Conservation (phyloP, 1,140 invertebrate species). For the Trichonephila inaurata region DNA sequence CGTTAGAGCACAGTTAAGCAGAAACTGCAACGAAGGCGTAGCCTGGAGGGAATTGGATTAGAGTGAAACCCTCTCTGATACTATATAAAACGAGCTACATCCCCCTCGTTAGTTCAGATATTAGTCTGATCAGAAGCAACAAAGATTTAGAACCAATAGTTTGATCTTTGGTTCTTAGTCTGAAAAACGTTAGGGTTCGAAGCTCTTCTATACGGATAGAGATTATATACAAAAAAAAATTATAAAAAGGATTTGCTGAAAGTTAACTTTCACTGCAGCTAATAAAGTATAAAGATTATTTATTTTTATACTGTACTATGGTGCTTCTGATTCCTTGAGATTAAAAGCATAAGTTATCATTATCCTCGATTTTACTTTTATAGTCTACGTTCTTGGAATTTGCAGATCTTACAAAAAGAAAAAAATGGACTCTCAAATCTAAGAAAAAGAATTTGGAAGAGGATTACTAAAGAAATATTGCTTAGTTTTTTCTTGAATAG, state of each 20-base stretch:
- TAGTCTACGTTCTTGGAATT: background rate
- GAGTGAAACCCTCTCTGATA: slow-evolving; percentile 51
- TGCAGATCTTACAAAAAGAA: background rate
- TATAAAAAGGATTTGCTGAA: background rate
- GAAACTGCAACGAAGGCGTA: slow-evolving; percentile 50
- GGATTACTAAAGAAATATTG: background rate
- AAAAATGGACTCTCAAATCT: background rate
- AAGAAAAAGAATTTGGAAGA: background rate
- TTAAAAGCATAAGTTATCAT: background rate
- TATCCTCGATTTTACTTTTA: background rate
- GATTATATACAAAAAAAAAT: background rate
- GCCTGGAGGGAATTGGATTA: slow-evolving; percentile 64
- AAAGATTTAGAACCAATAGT: slow-evolving; percentile 56
- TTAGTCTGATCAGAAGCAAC: slow-evolving; percentile 37
- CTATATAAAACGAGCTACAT: slow-evolving; percentile 50
- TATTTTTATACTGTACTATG: background rate
- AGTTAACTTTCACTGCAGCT: background rate
- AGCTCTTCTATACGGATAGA: background rate
- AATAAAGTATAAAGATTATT: background rate
- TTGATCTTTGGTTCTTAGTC: slow-evolving; percentile 37
- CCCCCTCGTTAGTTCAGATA: slow-evolving; percentile 46
- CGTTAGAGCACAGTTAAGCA: slow-evolving; percentile 73
- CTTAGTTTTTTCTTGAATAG: background rate
- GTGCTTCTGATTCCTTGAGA: background rate
- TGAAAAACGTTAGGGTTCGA: slow-evolving; percentile 7